phyloP scores from a whole-genome alignment of 2,113 vertebrate genomes.

The Callopanchax toddi region DNA sequence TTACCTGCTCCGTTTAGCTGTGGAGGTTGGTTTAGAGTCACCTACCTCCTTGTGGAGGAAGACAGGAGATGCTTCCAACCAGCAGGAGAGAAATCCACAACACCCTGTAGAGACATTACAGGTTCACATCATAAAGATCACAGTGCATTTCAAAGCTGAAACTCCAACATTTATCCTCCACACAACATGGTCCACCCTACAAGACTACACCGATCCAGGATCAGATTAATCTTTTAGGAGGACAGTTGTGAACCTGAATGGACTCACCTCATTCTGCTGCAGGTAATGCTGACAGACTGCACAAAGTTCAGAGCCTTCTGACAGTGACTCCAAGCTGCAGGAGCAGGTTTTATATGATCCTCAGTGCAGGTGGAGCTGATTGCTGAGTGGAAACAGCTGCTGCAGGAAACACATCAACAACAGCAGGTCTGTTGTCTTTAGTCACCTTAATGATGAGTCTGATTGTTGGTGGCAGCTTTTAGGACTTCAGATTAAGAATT shows the following conservation, averaged over 20 bases:
- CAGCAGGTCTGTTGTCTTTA: no score
- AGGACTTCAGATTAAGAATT: no score
- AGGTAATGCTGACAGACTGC: background rate
- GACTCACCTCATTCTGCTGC: conserved; percentile 4
- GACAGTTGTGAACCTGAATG: background rate
- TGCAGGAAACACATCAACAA: background rate
- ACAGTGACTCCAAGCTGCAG: background rate
- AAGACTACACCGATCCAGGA: no score
- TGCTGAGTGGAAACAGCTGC: background rate
- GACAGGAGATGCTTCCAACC: conserved; percentile 21
- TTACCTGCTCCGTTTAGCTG: background rate
- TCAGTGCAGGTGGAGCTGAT: background rate
- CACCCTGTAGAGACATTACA: conserved; percentile 5
- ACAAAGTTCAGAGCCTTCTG: background rate
- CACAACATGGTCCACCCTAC: background rate
- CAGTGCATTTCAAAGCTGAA: background rate
- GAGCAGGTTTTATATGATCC: conserved; percentile 4
- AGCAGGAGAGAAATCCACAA: conserved; percentile 31
- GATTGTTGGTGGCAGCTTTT: no score
- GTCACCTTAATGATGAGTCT: no score
- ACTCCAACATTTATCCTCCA: background rate
- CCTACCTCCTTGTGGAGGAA: background rate
- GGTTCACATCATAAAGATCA: no score
- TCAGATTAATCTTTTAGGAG: no score
- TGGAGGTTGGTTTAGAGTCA: background rate